Percentiles rank a stretch among this genome's conserved stretches.
phyloP scores from a whole-genome alignment of 2,888 invertebrate species.

The Nomada fabriciana region DNA sequence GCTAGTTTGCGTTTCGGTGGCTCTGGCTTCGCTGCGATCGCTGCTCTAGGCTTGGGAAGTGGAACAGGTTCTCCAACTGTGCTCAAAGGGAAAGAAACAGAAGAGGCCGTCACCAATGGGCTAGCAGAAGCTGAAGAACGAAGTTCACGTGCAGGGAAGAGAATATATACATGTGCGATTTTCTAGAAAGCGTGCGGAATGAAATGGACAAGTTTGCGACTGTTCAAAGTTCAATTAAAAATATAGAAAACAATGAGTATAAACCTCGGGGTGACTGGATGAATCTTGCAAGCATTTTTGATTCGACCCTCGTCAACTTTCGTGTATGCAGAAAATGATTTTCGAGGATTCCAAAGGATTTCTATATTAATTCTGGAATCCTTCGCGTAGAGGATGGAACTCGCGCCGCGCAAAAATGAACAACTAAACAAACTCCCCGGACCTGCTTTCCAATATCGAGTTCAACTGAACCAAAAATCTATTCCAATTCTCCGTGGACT shows the following conservation, averaged over 20 bases:
- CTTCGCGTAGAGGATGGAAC: neutral
- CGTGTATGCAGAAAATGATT: too few relatives aligned
- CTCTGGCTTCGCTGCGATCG: conserved; percentile 38
- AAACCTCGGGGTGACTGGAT: too few relatives aligned
- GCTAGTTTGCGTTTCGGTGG: conserved; percentile 55
- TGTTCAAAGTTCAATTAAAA: neutral
- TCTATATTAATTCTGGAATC: neutral
- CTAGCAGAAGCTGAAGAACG: conserved; percentile 29
- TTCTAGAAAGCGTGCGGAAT: conserved; percentile 29
- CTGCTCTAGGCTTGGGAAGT: conserved; percentile 76
- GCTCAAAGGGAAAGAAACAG: conserved; percentile 55
- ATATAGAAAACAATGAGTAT: too few relatives aligned
- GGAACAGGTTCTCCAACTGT: conserved; percentile 74
- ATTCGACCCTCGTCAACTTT: too few relatives aligned
- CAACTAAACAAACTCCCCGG: conserved; percentile 84
- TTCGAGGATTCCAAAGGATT: too few relatives aligned
- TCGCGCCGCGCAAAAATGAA: neutral
- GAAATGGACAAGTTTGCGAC: neutral
- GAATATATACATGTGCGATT: neutral
- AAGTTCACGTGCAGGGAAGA: neutral
- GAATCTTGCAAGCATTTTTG: too few relatives aligned
- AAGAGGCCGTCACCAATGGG: conserved; percentile 69
- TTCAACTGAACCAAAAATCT: conserved; percentile 85
- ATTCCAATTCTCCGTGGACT: conserved; percentile 85
- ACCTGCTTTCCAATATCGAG: conserved; percentile 84